Conservation (phyloP, 2,797 vertebrate species). For the Clarias fuscus region DNA sequence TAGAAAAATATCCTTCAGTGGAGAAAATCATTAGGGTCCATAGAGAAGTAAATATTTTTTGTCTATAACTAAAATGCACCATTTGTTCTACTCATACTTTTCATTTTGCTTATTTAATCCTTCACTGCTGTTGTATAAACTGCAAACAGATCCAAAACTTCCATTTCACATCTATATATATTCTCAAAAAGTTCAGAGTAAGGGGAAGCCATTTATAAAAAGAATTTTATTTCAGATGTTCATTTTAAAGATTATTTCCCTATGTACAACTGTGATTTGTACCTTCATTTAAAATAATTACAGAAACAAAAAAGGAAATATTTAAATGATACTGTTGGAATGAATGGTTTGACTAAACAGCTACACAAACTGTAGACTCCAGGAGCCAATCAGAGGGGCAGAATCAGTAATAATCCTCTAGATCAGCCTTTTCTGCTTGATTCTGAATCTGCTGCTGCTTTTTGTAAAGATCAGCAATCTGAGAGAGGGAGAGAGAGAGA, state of each 20-base stretch:
- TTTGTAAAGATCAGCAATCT: conserved; percentile 86
- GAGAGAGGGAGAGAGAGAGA: conserved; percentile 22
- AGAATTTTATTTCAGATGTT: conserved; percentile 46
- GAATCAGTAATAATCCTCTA: conserved; percentile 81
- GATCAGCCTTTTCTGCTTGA: conserved; percentile 75
- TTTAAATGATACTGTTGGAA: conserved; percentile 9
- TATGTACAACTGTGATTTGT: conserved; percentile 51
- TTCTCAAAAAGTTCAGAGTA: background rate
- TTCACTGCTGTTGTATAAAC: too few species aligned
- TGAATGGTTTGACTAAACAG: background rate
- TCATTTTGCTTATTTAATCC: too few species aligned
- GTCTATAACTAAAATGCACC: too few species aligned
- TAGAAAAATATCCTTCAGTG: too few species aligned
- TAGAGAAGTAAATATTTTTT: too few species aligned
- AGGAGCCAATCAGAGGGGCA: conserved; percentile 56
- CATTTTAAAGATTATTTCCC: conserved; percentile 29
- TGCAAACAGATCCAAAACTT: background rate
- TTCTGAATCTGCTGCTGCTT: conserved; percentile 93
- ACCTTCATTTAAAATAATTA: conserved; percentile 24
- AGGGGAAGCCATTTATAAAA: conserved; percentile 8
- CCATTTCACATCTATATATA: background rate
- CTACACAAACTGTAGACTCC: background rate
- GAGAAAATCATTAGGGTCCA: too few species aligned
- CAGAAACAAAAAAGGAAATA: conserved; percentile 1
- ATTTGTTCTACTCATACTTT: too few species aligned